Evolutionary conservation across 2,797 vertebrate species (phyloP).

Genomic region (Phoebastria nigripes): DNA sequence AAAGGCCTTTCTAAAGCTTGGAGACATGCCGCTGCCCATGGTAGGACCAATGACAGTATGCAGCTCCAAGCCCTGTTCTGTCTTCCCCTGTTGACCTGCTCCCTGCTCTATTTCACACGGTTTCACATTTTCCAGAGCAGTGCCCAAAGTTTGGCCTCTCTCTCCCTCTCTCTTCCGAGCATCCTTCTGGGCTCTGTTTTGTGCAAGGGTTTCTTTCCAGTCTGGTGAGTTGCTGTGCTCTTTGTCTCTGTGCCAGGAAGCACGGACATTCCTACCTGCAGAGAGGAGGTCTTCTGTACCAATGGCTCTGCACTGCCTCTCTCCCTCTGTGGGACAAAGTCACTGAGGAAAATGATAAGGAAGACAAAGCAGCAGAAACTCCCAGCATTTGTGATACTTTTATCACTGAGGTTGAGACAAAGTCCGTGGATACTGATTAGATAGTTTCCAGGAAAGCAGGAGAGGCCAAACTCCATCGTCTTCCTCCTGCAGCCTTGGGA

Average conservation of each 20-base stretch:
- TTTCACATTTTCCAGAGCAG: neutral
- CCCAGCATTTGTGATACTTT: neutral
- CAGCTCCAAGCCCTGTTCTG: neutral
- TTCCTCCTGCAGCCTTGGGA: neutral
- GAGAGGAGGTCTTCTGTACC: neutral
- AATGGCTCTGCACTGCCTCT: neutral
- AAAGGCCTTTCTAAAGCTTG: neutral
- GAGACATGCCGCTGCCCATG: neutral
- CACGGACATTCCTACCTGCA: neutral
- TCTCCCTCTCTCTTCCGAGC: neutral
- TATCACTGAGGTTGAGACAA: neutral
- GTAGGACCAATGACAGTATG: neutral
- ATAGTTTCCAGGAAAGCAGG: neutral
- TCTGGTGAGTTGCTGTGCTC: neutral
- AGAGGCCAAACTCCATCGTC: neutral
- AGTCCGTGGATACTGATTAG: slow-evolving; percentile 31
- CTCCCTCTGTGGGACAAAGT: neutral
- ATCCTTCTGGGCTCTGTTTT: neutral
- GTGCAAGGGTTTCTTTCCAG: neutral
- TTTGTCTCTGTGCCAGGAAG: neutral
- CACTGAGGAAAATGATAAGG: neutral
- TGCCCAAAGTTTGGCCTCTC: neutral
- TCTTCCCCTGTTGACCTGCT: neutral
- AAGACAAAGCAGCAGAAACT: neutral
- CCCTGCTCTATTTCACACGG: neutral